A percentile compares a stretch with the other conserved stretches of the same genome.
These are phyloP conservation scores for Nomada goodeniana DNA, from an alignment of 2,888 invertebrate genomes.

Conservation along the genomic window DNA sequence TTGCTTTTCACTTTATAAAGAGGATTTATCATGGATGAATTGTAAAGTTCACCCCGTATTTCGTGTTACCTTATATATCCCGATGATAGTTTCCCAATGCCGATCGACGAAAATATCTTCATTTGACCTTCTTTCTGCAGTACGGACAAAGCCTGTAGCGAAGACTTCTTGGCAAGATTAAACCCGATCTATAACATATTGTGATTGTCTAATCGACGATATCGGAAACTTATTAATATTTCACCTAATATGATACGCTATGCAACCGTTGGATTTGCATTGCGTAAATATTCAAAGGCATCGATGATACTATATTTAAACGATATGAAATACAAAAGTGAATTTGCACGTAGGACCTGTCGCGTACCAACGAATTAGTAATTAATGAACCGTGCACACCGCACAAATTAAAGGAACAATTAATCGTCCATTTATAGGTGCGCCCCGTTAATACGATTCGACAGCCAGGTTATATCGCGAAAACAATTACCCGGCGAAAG, in stretches of 20 bases:
- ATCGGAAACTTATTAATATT: background rate
- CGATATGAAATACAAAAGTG: no score
- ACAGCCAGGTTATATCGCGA: constrained; percentile 14
- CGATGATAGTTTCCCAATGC: background rate
- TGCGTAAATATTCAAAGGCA: no score
- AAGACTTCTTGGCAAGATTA: background rate
- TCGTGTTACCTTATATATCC: background rate
- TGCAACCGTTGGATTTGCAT: no score
- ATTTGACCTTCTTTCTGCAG: background rate
- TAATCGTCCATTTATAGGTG: background rate
- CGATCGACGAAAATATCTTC: constrained; percentile 13
- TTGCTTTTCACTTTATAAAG: no score
- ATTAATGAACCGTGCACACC: no score
- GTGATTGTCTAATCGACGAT: no score
- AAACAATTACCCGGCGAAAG: constrained; percentile 43
- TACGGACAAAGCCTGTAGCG: background rate
- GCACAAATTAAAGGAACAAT: background rate
- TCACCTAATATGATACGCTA: background rate
- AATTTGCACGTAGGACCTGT: no score
- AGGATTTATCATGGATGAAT: no score
- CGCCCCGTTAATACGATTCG: constrained; percentile 34
- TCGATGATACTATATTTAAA: no score
- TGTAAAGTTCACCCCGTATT: background rate
- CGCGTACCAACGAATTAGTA: no score
- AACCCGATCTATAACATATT: no score